Conservation (phyloP, 2,888 invertebrate species). For the Beris morrisii region DNA sequence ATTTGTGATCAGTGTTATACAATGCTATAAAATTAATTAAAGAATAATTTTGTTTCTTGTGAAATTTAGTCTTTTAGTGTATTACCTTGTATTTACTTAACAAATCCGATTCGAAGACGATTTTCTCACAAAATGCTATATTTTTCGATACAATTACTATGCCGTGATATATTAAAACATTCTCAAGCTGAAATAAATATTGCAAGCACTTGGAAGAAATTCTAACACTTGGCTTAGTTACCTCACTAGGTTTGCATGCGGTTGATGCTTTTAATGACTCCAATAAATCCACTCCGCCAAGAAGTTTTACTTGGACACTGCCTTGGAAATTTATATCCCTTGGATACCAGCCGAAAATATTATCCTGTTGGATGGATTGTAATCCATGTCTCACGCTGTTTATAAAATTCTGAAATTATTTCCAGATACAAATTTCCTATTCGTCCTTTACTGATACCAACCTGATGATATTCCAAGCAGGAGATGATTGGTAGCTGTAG, state of each 20-base stretch:
- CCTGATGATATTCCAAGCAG: conserved; percentile 80
- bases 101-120: conserved; percentile 90
- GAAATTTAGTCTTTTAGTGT: too few relatives aligned
- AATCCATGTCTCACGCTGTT: conserved; percentile 60
- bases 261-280: conserved; percentile 88
- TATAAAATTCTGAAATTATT: conserved; percentile 60
- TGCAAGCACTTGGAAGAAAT: too few relatives aligned
- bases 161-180: conserved; percentile 83
- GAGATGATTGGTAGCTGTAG: conserved; percentile 79
- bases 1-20: conserved; percentile 85
- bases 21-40: too few relatives aligned
- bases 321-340: conserved; percentile 56
- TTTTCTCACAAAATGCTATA: conserved; percentile 80
- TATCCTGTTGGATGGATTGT: conserved; percentile 52
- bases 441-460: too few relatives aligned
- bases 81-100: conserved; percentile 82
- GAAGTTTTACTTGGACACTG: conserved; percentile 72
- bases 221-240: too few relatives aligned
- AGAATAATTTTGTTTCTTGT: conserved; percentile 42
- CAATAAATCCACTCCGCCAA: conserved; percentile 91
- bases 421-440: too few relatives aligned
- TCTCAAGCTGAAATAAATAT: conserved; percentile 68
- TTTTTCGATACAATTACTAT: conserved; percentile 84
- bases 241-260: too few relatives aligned
- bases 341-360: conserved; percentile 63